A percentile compares a stretch with the other conserved stretches of the same genome.
Evolutionary conservation across 2,797 vertebrate genomes (phyloP).

Genomic region (Pteronotus mesoamericanus): DNA sequence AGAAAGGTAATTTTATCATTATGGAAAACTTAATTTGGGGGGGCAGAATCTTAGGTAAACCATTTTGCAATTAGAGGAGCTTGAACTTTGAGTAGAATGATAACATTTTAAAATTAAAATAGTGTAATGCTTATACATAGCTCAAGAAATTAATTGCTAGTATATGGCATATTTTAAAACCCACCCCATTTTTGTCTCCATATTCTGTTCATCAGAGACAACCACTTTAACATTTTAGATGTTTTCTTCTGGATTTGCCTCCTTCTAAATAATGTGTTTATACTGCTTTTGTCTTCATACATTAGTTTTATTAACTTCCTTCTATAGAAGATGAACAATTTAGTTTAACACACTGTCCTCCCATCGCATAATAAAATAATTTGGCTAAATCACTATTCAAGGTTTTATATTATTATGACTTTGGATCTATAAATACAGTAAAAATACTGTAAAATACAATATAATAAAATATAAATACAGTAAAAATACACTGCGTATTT

Average conservation of each 20-base stretch:
- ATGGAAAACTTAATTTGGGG: not conserved
- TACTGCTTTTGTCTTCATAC: not conserved
- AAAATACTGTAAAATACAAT: not conserved
- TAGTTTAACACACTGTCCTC: not conserved
- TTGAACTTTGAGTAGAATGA: not conserved
- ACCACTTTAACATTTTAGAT: constrained; percentile 26
- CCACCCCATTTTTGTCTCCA: not conserved
- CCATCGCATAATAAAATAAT: not conserved
- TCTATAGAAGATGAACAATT: not conserved
- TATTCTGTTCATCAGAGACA: constrained; percentile 11
- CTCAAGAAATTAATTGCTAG: not conserved
- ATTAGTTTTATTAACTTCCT: constrained; percentile 26
- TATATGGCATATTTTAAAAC: not conserved
- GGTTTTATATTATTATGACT: not conserved
- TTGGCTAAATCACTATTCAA: not conserved
- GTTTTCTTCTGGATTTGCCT: not conserved
- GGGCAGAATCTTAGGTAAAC: not conserved
- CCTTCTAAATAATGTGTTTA: not conserved
- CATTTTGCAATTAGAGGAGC: not conserved
- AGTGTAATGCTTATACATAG: not conserved
- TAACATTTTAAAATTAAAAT: constrained; percentile 1
- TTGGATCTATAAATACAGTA: not conserved
- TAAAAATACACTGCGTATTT: not conserved
- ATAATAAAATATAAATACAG: not conserved
- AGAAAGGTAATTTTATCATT: constrained; percentile 8